Percentiles rank a stretch among this genome's conserved stretches.
phyloP scores from a whole-genome alignment of 2,113 vertebrate species.

The Pachypanchax playfairii region DNA sequence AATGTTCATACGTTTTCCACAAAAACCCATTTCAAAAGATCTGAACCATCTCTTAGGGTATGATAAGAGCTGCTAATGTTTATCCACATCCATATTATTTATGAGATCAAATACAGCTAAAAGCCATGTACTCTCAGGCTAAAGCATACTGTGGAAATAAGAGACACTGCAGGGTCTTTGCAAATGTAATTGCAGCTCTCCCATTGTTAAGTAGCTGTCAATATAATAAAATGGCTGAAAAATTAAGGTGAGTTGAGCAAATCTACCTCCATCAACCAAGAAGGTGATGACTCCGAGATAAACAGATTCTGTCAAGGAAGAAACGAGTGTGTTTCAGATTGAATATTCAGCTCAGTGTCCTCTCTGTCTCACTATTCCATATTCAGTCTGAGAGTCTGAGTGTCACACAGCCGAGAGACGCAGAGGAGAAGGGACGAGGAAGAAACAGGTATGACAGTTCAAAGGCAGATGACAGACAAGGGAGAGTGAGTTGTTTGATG shows the following conservation, averaged over 20 bases:
- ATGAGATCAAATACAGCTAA: slow-evolving; percentile 23
- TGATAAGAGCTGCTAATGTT: neutral
- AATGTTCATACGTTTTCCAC: too few species aligned
- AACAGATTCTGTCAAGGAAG: slow-evolving; percentile 61
- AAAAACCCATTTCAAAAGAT: too few species aligned
- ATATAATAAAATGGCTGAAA: slow-evolving; percentile 60
- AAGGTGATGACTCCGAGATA: slow-evolving; percentile 52
- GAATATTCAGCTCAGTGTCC: slow-evolving; percentile 61
- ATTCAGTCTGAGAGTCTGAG: slow-evolving; percentile 55
- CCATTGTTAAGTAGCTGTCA: slow-evolving; percentile 59
- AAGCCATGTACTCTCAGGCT: slow-evolving; percentile 37
- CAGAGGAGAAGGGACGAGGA: slow-evolving; percentile 24
- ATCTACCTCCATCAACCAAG: slow-evolving; percentile 45
- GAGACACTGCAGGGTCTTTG: slow-evolving; percentile 35
- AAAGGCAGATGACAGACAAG: slow-evolving; percentile 47
- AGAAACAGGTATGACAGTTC: slow-evolving; percentile 58
- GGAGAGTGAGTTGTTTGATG: slow-evolving; percentile 44
- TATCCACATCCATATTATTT: neutral
- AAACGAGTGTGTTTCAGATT: slow-evolving; percentile 54
- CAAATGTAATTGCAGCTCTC: slow-evolving; percentile 67
- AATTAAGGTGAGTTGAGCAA: slow-evolving; percentile 54
- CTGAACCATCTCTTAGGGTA: too few species aligned
- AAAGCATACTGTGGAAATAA: slow-evolving; percentile 24
- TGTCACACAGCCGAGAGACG: slow-evolving; percentile 26
- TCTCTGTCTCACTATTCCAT: slow-evolving; percentile 58